Conservation (phyloP, 2,888 invertebrate species). For the Thymelicus lineola region DNA sequence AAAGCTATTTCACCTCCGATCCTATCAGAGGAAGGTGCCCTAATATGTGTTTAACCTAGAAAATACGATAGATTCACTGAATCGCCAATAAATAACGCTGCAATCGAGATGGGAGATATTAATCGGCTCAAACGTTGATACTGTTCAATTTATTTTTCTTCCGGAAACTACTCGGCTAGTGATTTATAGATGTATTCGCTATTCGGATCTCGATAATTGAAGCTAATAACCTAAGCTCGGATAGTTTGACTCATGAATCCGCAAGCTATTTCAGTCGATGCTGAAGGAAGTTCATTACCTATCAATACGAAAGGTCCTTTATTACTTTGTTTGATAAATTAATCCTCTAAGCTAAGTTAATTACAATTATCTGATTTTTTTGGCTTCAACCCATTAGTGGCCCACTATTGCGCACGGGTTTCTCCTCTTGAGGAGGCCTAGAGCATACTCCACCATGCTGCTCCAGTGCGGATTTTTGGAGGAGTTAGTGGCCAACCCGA, state of each 20-base stretch:
- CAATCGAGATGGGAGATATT: constrained; percentile 26
- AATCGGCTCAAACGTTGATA: constrained; percentile 34
- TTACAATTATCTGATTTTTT: too few species aligned
- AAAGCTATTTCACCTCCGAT: not conserved
- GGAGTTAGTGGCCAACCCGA: too few species aligned
- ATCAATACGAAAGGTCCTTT: too few species aligned
- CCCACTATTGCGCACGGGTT: too few species aligned
- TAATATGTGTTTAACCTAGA: constrained; percentile 31
- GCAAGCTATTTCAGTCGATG: not conserved
- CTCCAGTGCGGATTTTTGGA: too few species aligned
- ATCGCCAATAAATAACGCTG: constrained; percentile 27
- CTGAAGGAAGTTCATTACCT: too few species aligned
- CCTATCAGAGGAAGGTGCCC: not conserved
- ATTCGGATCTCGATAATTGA: constrained; percentile 22
- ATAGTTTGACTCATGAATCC: not conserved
- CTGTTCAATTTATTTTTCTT: constrained; percentile 28
- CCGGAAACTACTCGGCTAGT: constrained; percentile 8
- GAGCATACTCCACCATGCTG: too few species aligned
- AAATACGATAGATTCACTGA: constrained; percentile 25
- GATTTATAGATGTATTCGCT: constrained; percentile 23
- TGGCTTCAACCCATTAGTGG: too few species aligned
- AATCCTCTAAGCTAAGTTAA: too few species aligned
- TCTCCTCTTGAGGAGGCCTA: too few species aligned
- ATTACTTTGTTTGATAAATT: too few species aligned
- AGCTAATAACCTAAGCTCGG: not conserved